Conservation (phyloP, 1,140 invertebrate genomes). For the Harpegnathos saltator region DNA sequence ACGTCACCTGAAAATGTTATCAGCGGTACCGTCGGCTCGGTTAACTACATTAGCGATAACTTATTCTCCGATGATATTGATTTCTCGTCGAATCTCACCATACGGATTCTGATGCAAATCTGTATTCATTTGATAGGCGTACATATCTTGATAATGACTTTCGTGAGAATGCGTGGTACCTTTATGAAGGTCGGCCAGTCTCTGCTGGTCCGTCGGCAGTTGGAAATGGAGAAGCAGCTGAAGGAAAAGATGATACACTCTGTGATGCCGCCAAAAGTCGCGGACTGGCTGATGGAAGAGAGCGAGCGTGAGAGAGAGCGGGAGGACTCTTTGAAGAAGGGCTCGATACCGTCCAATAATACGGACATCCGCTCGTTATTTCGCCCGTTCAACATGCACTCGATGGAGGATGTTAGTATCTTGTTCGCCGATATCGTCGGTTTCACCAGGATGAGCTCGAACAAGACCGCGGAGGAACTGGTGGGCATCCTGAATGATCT, state of each 20-base stretch:
- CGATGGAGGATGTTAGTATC: constrained; percentile 98
- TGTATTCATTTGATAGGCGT: constrained; percentile 97
- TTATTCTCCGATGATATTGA: constrained; percentile 69
- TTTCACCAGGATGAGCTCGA: constrained; percentile 98
- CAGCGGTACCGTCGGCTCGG: not conserved
- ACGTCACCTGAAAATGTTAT: constrained; percentile 40
- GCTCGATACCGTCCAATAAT: constrained; percentile 84
- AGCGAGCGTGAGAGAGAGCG: constrained; percentile 87
- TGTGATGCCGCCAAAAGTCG: constrained; percentile 97
- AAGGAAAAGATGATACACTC: constrained; percentile 99
- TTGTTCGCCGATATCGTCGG: constrained; percentile 99
- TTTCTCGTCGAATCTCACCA: constrained; percentile 87
- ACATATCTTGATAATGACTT: constrained; percentile 97
- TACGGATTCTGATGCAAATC: constrained; percentile 93
- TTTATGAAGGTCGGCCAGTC: constrained; percentile 99
- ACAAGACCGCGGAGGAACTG: constrained; percentile 95
- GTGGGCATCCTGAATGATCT: constrained; percentile 97
- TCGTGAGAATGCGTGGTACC: constrained; percentile 96
- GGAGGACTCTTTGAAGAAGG: constrained; percentile 84
- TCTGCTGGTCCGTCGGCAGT: constrained; percentile 92
- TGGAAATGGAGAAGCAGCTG: constrained; percentile 96
- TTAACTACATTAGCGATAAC: constrained; percentile 26
- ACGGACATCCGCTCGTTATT: constrained; percentile 93
- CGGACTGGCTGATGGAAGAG: constrained; percentile 93
- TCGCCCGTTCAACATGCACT: constrained; percentile 97